A percentile compares a stretch with the other conserved stretches of the same genome.
These are phyloP conservation scores for Amblyraja radiata DNA, from an alignment of 2,797 vertebrate species.

Conservation along the genomic window DNA sequence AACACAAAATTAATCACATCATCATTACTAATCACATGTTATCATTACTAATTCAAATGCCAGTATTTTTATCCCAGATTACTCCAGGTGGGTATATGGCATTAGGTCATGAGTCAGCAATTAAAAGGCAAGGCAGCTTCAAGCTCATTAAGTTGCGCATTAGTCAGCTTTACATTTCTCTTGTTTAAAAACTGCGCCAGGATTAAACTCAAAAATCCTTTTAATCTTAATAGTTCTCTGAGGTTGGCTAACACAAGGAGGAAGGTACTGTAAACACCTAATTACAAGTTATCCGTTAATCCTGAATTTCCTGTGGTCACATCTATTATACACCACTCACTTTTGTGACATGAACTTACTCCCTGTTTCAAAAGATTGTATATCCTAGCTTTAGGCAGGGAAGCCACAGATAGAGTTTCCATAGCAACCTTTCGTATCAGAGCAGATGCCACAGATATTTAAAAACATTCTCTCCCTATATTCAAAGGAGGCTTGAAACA, in stretches of 20 bases:
- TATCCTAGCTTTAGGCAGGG: background rate
- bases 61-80: background rate
- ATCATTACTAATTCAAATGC: slow-evolving; percentile 2
- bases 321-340: background rate
- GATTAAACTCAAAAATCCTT: background rate
- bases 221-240: background rate
- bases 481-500: background rate
- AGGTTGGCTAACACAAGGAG: background rate
- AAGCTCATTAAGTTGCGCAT: background rate
- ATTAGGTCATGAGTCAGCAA: too few species aligned
- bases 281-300: background rate
- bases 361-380: background rate
- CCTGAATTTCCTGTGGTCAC: background rate
- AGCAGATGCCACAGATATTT: background rate
- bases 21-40: background rate
- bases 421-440: background rate
- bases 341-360: background rate
- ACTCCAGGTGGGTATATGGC: background rate
- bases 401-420: background rate
- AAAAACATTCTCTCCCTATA: background rate
- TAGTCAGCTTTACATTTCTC: background rate
- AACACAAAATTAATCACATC: background rate
- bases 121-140: too few species aligned
- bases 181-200: background rate
- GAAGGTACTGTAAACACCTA: background rate